Percentiles rank a stretch among this genome's conserved stretches.
Evolutionary conservation across 2,113 vertebrate genomes (phyloP).

Genomic region (Canis aureus): DNA sequence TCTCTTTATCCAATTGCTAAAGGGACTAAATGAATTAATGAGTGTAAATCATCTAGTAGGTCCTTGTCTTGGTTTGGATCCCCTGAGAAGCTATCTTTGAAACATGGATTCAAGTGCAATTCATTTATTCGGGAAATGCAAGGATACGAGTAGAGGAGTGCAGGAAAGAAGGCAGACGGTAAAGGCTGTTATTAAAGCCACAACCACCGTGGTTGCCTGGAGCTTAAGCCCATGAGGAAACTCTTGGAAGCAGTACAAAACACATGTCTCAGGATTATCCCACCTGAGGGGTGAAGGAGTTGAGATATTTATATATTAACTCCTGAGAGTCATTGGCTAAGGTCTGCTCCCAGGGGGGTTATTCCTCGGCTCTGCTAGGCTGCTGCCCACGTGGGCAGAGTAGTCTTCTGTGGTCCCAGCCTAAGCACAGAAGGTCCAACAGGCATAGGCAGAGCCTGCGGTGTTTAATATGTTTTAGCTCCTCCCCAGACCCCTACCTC

Average conservation of each 20-base stretch:
- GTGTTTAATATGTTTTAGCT: background rate
- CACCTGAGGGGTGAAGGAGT: conserved; percentile 1
- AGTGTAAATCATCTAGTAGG: background rate
- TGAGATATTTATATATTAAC: background rate
- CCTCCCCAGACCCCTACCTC: too few species aligned
- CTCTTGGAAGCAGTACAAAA: conserved; percentile 14
- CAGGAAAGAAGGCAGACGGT: background rate
- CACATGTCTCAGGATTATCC: background rate
- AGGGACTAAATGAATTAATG: background rate
- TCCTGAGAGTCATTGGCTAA: background rate
- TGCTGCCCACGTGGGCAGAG: background rate
- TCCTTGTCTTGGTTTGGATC: background rate
- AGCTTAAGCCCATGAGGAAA: background rate
- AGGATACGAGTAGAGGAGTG: background rate
- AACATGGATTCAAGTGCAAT: background rate
- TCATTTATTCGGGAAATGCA: background rate
- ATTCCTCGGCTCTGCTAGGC: background rate
- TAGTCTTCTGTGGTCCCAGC: background rate
- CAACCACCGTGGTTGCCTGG: background rate
- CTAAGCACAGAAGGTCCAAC: background rate
- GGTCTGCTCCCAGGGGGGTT: background rate
- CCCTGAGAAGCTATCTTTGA: conserved; percentile 17
- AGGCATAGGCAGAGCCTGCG: background rate
- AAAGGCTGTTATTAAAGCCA: background rate
- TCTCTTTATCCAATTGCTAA: background rate